A percentile compares a stretch with the other conserved stretches of the same genome.
Conservation (phyloP, 1,140 invertebrate genomes). For the Drusus annulatus region DNA sequence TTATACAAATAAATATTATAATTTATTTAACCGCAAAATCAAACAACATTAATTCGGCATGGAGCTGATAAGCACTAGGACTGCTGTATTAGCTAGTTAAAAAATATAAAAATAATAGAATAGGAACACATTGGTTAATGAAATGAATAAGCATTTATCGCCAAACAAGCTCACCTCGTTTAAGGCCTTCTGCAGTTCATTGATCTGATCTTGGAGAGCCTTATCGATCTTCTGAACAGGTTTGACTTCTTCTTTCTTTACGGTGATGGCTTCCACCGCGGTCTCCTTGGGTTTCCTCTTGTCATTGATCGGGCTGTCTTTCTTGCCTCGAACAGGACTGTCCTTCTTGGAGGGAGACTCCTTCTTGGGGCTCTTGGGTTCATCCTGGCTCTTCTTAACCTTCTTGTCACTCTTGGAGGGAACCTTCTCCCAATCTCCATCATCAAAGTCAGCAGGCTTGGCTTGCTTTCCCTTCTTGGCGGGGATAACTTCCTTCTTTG, state of each 20-base stretch:
- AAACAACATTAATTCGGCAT: no score
- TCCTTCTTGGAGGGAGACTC: constrained; percentile 70
- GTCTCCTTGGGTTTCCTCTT: constrained; percentile 52
- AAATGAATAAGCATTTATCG: background rate
- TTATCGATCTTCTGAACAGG: constrained; percentile 60
- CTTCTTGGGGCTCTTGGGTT: constrained; percentile 74
- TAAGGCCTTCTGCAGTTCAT: constrained; percentile 67
- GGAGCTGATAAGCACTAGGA: no score
- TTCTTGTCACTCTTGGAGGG: constrained; percentile 79
- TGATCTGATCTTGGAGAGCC: constrained; percentile 68
- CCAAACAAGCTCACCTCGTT: constrained; percentile 63
- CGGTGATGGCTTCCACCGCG: constrained; percentile 63
- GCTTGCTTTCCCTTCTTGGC: constrained; percentile 75
- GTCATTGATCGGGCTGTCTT: constrained; percentile 56
- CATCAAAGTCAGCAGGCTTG: constrained; percentile 82
- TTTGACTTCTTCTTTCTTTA: constrained; percentile 59
- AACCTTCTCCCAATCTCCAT: constrained; percentile 82
- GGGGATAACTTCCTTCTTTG: constrained; percentile 69
- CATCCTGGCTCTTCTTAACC: constrained; percentile 68
- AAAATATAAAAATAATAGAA: no score
- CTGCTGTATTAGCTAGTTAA: no score
- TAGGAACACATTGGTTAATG: no score
- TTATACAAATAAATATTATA: no score
- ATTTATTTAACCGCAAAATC: no score
- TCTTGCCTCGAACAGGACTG: constrained; percentile 64